Evolutionary conservation across 2,888 invertebrate genomes (phyloP).

Genomic region (Synergus itoensis): DNA sequence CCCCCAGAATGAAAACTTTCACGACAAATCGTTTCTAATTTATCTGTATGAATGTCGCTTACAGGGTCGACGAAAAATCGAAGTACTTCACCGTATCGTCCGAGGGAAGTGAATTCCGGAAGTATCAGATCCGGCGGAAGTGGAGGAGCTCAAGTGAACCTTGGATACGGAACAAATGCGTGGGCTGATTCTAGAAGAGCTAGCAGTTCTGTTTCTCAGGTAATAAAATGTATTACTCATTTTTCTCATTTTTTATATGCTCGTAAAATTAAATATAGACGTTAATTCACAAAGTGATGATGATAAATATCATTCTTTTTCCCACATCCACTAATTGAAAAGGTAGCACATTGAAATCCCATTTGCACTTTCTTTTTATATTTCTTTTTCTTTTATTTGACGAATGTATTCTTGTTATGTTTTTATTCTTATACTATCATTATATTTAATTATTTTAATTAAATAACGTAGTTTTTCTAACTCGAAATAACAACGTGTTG

Average conservation of each 20-base stretch:
- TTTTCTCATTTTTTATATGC: background rate
- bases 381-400: background rate
- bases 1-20: background rate
- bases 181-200: slow-evolving; percentile 84
- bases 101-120: slow-evolving; percentile 76
- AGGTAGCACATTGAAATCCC: background rate
- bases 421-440: too few relatives aligned
- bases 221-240: slow-evolving; percentile 65
- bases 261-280: background rate
- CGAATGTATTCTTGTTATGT: too few relatives aligned
- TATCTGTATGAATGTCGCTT: slow-evolving; percentile 12
- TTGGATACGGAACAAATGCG: slow-evolving; percentile 78
- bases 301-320: background rate
- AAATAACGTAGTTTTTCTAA: too few relatives aligned
- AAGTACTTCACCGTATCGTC: slow-evolving; percentile 83
- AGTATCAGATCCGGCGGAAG: slow-evolving; percentile 79
- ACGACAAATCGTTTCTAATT: slow-evolving; percentile 13
- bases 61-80: slow-evolving; percentile 72
- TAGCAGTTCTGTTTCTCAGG: slow-evolving; percentile 88
- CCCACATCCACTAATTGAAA: background rate
- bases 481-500: background rate
- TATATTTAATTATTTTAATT: too few relatives aligned
- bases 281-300: background rate
- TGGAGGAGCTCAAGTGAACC: slow-evolving; percentile 77
- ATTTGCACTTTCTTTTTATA: background rate